Evolutionary conservation across 2,888 invertebrate species (phyloP).

Genomic region (Eurytoma californica): DNA sequence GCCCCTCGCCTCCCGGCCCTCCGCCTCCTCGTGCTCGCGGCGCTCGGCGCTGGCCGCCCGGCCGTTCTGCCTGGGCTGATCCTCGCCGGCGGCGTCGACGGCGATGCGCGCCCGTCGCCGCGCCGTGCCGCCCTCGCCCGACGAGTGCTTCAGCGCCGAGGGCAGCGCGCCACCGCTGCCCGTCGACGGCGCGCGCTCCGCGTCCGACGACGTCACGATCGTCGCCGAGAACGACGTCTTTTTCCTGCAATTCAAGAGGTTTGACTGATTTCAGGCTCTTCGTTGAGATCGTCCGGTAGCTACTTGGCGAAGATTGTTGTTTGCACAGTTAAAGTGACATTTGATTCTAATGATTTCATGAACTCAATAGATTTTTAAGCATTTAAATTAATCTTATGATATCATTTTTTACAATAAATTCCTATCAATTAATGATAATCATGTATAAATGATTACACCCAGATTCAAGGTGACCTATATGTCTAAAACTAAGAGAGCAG

Average conservation of each 20-base stretch:
- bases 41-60: constrained; percentile 57
- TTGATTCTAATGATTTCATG: too few species aligned
- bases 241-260: constrained; percentile 68
- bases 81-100: constrained; percentile 54
- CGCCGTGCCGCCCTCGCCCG: constrained; percentile 53
- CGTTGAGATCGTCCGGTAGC: not conserved
- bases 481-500: too few species aligned
- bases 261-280: too few species aligned
- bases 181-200: constrained; percentile 64
- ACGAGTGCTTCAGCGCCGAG: constrained; percentile 61
- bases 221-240: constrained; percentile 68
- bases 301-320: not conserved
- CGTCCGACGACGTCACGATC: constrained; percentile 64
- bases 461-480: too few species aligned
- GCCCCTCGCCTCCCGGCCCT: constrained; percentile 57
- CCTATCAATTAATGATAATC: too few species aligned
- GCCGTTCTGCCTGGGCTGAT: constrained; percentile 51
- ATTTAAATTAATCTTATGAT: too few species aligned
- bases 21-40: constrained; percentile 29
- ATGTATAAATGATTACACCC: too few species aligned
- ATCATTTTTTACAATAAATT: too few species aligned
- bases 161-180: constrained; percentile 52
- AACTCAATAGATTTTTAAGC: too few species aligned
- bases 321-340: too few species aligned
- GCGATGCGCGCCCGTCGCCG: constrained; percentile 55